Conservation (phyloP, 1,140 invertebrate genomes). For the Coboldia fuscipes region DNA sequence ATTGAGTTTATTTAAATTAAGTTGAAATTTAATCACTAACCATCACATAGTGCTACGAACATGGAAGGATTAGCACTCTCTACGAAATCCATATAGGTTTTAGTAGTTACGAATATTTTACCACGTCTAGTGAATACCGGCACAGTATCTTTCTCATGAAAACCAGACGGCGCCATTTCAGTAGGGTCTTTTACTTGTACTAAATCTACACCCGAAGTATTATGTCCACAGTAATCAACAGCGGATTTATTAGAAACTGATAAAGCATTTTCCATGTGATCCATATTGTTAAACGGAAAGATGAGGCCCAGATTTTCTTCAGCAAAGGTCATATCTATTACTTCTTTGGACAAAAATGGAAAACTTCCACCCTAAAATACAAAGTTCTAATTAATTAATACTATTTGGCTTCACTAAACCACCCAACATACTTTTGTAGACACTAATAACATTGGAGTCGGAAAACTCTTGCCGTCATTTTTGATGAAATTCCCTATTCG, state of each 20-base stretch:
- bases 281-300: slow-evolving; percentile 30
- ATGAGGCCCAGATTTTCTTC: slow-evolving; percentile 26
- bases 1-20: slow-evolving; percentile 54
- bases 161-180: slow-evolving; percentile 31
- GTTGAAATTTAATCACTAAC: slow-evolving; percentile 30
- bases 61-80: slow-evolving; percentile 56
- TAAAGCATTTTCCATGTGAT: slow-evolving; percentile 28
- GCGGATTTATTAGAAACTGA: slow-evolving; percentile 21
- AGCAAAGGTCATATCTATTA: slow-evolving; percentile 32
- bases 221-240: slow-evolving; percentile 32
- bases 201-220: slow-evolving; percentile 34
- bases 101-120: slow-evolving; percentile 34
- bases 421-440: slow-evolving; percentile 26
- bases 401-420: background rate
- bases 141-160: slow-evolving; percentile 38
- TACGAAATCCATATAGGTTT: slow-evolving; percentile 50
- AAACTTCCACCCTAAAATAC: slow-evolving; percentile 30
- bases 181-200: slow-evolving; percentile 42
- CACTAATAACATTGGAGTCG: slow-evolving; percentile 28
- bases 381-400: slow-evolving; percentile 7
- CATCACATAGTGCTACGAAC: slow-evolving; percentile 56
- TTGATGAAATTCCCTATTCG: slow-evolving; percentile 27
- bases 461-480: slow-evolving; percentile 21
- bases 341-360: slow-evolving; percentile 39
- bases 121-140: slow-evolving; percentile 53